Conservation (phyloP, 2,797 vertebrate species). For the Anguilla marmorata region DNA sequence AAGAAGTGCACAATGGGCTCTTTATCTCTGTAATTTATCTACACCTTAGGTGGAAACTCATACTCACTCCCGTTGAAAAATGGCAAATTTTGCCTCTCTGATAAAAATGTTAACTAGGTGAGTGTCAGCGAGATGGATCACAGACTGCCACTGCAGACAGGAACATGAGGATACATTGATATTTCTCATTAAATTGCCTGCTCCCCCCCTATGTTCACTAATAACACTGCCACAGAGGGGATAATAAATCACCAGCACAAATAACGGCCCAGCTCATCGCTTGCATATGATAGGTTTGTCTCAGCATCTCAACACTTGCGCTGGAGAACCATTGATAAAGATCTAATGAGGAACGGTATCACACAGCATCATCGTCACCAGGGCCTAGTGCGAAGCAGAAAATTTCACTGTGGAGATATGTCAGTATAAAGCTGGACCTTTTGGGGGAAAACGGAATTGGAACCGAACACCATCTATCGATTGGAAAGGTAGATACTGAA, state of each 20-base stretch:
- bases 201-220: constrained; percentile 74
- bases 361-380: constrained; percentile 58
- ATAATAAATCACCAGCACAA: constrained; percentile 82
- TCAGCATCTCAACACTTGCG: constrained; percentile 71
- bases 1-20: constrained; percentile 60
- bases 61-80: constrained; percentile 79
- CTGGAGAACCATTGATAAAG: constrained; percentile 79
- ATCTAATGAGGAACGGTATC: constrained; percentile 81
- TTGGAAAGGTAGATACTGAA: constrained; percentile 48
- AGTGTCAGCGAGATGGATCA: constrained; percentile 89
- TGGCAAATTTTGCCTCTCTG: constrained; percentile 84
- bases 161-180: constrained; percentile 90
- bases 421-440: constrained; percentile 42
- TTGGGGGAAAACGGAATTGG: constrained; percentile 43
- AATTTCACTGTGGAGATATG: constrained; percentile 48
- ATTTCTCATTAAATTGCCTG: constrained; percentile 85
- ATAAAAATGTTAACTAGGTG: constrained; percentile 95
- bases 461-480: constrained; percentile 52
- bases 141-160: constrained; percentile 78
- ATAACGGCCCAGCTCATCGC: constrained; percentile 74
- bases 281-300: constrained; percentile 75
- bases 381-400: constrained; percentile 34
- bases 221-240: constrained; percentile 75
- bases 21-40: constrained; percentile 74
- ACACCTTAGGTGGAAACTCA: constrained; percentile 77